Base-by-base conservation (phyloP, 2,113 vertebrate species). In the Datnioides undecimradiatus region DNA sequence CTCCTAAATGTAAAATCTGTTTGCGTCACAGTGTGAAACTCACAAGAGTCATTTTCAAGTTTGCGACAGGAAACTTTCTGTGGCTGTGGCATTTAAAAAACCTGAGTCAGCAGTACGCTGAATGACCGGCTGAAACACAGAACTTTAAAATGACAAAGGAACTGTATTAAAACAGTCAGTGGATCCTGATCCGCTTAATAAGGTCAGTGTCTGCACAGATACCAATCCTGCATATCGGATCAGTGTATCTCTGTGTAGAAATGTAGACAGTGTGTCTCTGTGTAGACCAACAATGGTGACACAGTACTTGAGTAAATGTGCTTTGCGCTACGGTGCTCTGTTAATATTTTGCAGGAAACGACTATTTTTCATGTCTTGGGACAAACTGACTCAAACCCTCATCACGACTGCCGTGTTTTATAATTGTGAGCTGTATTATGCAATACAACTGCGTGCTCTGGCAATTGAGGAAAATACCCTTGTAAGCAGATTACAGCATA, bases 401-500 rank as follows among this genome's bases (percentile, higher is more conserved):
- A 52, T 57, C 62, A 36, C 34, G 25, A 45, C 82, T 21, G 2
- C 21, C 49, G 49, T 64, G 59, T 45, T 40, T 82, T 72, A 25
- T 64, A 46, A 72, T 41, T 46, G 65, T 25, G 13, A 68, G 68
- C 55, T 68, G 52, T 41, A 62, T 84, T 83, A 76, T 60, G 70
- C 71, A 81, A 87, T 8, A 36, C 43, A 46, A 76, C 34, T 60
- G 40, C 9, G 48, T 65, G 55, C 25, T 70, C 23, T 60, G 41
- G 31, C 11, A 67, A 66, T 46, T 76, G 59, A 75, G 71, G 40
- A 74, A 73, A 82, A 80, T 57, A 48, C 31, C 51, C 48, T 49
- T 64, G 48, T 84, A 73, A 87, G 76, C 16, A 87, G 86, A 88
- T 89, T 92, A 87, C 12, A 51, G 65, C 8, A 83, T 60, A 79